phyloP scores from a whole-genome alignment of 2,797 vertebrate species.

The Sparidentex hasta region DNA sequence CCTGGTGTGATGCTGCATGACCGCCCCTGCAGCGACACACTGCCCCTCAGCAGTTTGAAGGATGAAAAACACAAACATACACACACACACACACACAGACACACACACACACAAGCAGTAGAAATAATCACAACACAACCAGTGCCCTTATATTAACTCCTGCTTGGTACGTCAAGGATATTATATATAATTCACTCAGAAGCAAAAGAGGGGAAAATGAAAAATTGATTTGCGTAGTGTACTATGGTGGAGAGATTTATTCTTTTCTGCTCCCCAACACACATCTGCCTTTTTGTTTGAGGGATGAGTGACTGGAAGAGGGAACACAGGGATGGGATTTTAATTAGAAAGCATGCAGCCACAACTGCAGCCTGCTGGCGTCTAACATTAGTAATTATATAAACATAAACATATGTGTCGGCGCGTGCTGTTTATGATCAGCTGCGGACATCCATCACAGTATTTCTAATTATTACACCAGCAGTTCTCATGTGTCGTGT shows the following conservation, averaged over 20 bases:
- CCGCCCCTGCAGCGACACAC: slow-evolving; percentile 20
- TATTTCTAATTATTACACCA: slow-evolving; percentile 25
- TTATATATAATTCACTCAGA: slow-evolving; percentile 77
- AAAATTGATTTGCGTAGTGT: slow-evolving; percentile 72
- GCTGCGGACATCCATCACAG: slow-evolving; percentile 42
- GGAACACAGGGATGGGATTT: slow-evolving; percentile 53
- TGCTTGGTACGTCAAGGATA: slow-evolving; percentile 74
- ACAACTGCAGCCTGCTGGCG: slow-evolving; percentile 42
- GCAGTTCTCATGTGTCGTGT: slow-evolving; percentile 7
- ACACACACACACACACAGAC: slow-evolving; percentile 40
- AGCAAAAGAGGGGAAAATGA: slow-evolving; percentile 63
- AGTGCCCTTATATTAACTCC: slow-evolving; percentile 65
- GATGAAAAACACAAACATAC: slow-evolving; percentile 42
- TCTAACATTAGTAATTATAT: slow-evolving; percentile 56
- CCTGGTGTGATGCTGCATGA: slow-evolving; percentile 42
- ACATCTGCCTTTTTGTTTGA: slow-evolving; percentile 62
- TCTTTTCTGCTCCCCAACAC: slow-evolving; percentile 49
- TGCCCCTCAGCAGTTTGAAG: slow-evolving; percentile 58
- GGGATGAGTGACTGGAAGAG: slow-evolving; percentile 32
- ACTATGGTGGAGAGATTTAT: slow-evolving; percentile 12
- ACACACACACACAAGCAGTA: slow-evolving; percentile 36
- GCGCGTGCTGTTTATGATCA: slow-evolving; percentile 24
- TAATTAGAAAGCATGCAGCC: slow-evolving; percentile 63
- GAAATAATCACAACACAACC: slow-evolving; percentile 58
- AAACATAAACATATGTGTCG: slow-evolving; percentile 56